Conservation (phyloP, 2,797 vertebrate genomes). For the Enteromius paludinosus region DNA sequence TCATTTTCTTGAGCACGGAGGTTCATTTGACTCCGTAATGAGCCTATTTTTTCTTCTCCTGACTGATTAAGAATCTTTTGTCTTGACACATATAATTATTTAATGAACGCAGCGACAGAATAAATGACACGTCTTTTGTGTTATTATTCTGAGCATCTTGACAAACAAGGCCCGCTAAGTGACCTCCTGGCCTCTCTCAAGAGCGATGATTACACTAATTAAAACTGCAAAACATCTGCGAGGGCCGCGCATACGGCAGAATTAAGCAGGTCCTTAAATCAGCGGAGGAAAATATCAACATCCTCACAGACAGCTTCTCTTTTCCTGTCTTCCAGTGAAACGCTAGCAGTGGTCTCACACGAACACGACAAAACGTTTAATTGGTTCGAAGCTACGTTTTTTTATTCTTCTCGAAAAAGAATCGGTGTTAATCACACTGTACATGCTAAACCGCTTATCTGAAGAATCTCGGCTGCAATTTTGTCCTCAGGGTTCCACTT, state of each 20-base stretch:
- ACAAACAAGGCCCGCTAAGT: conserved; percentile 81
- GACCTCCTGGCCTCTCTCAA: conserved; percentile 77
- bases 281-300: conserved; percentile 74
- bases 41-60: conserved; percentile 69
- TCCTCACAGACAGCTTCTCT: conserved; percentile 58
- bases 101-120: conserved; percentile 69
- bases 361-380: background rate
- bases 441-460: conserved; percentile 42
- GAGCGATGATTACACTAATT: conserved; percentile 81
- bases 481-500: conserved; percentile 61
- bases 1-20: conserved; percentile 65
- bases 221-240: conserved; percentile 80
- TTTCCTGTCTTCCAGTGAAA: conserved; percentile 25
- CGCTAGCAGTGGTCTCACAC: background rate
- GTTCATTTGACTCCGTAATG: conserved; percentile 74
- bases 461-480: background rate
- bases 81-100: conserved; percentile 76
- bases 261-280: conserved; percentile 82
- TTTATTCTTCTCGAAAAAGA: background rate
- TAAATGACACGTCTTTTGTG: conserved; percentile 79
- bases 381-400: background rate
- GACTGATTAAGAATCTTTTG: conserved; percentile 77
- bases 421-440: conserved; percentile 14
- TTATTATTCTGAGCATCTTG: conserved; percentile 80
- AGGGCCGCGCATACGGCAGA: conserved; percentile 69